These are phyloP conservation scores for Quadroppia sp. DNA, from an alignment of 2,888 invertebrate genomes.

Conservation along the genomic window DNA sequence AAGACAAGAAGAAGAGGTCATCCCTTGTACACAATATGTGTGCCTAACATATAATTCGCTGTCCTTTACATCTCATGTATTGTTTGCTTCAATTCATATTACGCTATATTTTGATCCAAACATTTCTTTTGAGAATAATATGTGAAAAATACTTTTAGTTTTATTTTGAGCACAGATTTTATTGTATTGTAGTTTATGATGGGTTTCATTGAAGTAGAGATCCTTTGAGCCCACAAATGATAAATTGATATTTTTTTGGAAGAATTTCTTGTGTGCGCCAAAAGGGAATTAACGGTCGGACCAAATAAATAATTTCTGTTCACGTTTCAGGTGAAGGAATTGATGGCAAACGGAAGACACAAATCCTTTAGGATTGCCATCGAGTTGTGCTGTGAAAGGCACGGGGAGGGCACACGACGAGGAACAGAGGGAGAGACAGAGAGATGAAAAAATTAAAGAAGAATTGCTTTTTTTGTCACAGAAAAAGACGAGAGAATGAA, in stretches of 20 bases:
- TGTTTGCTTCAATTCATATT: too few species aligned
- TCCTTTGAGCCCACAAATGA: conserved; percentile 32
- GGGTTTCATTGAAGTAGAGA: not conserved
- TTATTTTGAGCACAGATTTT: not conserved
- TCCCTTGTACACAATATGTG: not conserved
- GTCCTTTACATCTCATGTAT: too few species aligned
- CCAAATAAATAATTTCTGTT: conserved; percentile 31
- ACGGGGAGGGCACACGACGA: not conserved
- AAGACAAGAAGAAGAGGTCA: not conserved
- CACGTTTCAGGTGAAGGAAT: conserved; percentile 12
- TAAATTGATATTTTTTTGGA: conserved; percentile 18
- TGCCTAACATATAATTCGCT: not conserved
- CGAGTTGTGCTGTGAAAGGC: not conserved
- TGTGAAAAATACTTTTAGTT: not conserved
- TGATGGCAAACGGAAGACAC: conserved; percentile 21
- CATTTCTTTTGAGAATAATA: not conserved
- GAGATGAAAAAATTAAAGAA: conserved; percentile 7
- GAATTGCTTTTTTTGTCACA: conserved; percentile 2
- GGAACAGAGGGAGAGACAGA: not conserved
- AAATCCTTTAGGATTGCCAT: conserved; percentile 21
- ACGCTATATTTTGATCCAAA: too few species aligned
- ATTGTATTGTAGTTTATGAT: not conserved
- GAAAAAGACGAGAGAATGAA: not conserved
- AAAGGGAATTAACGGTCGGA: conserved; percentile 21
- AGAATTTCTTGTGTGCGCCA: conserved; percentile 1